These are phyloP conservation scores for Maccullochella peelii DNA, from an alignment of 2,113 vertebrate genomes.

Conservation along the genomic window DNA sequence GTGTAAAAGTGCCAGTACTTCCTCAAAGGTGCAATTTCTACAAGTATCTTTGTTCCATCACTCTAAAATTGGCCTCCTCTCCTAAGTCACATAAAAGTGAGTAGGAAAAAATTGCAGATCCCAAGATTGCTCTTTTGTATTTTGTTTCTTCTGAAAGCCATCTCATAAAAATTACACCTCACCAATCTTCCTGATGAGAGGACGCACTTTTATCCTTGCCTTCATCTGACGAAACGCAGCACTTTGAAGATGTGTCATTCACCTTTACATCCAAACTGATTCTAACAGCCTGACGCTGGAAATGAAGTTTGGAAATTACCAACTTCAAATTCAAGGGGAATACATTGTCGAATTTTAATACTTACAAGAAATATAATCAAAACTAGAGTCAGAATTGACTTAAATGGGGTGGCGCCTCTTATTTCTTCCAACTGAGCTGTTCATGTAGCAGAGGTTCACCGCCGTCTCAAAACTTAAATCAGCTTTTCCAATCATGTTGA, in stretches of 20 bases:
- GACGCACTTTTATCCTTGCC: constrained; percentile 48
- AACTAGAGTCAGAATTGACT: constrained; percentile 27
- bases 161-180: constrained; percentile 65
- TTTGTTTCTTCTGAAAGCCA: constrained; percentile 57
- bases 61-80: constrained; percentile 64
- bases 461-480: constrained; percentile 70
- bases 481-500: constrained; percentile 73
- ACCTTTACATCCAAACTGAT: constrained; percentile 47
- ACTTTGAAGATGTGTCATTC: constrained; percentile 53
- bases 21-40: constrained; percentile 27
- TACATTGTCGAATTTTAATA: constrained; percentile 39
- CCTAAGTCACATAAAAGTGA: constrained; percentile 44
- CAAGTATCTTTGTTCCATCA: constrained; percentile 42
- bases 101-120: constrained; percentile 31
- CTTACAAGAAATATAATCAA: constrained; percentile 42
- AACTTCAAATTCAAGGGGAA: constrained; percentile 19
- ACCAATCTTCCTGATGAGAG: constrained; percentile 49
- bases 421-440: constrained; percentile 48
- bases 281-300: constrained; percentile 24
- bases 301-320: constrained; percentile 10
- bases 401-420: constrained; percentile 33
- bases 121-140: constrained; percentile 52
- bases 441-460: constrained; percentile 60
- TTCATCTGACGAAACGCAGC: constrained; percentile 53
- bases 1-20: neutral